Percentiles rank a stretch among this genome's conserved stretches.
Conservation (phyloP, 1,140 invertebrate genomes). For the Camponotus vicinus region DNA sequence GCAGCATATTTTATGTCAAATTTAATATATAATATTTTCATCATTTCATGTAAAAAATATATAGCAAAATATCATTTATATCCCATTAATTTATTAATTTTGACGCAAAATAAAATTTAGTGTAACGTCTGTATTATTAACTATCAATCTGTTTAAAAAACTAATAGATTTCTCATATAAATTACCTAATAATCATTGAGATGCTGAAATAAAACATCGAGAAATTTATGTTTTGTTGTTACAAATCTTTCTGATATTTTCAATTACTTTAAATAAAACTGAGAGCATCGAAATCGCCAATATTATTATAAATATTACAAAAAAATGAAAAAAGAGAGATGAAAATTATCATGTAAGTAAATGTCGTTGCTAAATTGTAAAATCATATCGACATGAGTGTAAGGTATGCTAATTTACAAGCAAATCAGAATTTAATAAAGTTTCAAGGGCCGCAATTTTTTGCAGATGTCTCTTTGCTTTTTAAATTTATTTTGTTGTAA, state of each 20-base stretch:
- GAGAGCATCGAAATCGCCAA: neutral
- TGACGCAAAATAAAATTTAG: neutral
- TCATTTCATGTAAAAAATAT: neutral
- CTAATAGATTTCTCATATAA: neutral
- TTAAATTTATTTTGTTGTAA: neutral
- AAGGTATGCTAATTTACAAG: neutral
- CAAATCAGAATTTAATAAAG: neutral
- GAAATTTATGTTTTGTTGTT: neutral
- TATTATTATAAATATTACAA: slow-evolving; percentile 7
- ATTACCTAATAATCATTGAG: neutral
- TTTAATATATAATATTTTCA: slow-evolving; percentile 3
- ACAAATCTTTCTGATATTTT: neutral
- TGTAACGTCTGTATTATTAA: neutral
- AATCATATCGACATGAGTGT: slow-evolving; percentile 47
- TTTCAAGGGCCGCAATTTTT: neutral
- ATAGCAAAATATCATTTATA: neutral
- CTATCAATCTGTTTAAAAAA: neutral
- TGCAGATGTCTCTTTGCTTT: neutral
- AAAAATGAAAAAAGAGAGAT: slow-evolving; percentile 32
- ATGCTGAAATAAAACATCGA: neutral
- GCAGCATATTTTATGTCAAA: neutral
- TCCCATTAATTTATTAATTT: neutral
- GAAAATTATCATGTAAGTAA: slow-evolving; percentile 34
- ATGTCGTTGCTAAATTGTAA: slow-evolving; percentile 63
- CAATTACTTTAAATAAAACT: neutral